Evolutionary conservation across 2,888 invertebrate species (phyloP).

Genomic region (Brachylomia viminalis): DNA sequence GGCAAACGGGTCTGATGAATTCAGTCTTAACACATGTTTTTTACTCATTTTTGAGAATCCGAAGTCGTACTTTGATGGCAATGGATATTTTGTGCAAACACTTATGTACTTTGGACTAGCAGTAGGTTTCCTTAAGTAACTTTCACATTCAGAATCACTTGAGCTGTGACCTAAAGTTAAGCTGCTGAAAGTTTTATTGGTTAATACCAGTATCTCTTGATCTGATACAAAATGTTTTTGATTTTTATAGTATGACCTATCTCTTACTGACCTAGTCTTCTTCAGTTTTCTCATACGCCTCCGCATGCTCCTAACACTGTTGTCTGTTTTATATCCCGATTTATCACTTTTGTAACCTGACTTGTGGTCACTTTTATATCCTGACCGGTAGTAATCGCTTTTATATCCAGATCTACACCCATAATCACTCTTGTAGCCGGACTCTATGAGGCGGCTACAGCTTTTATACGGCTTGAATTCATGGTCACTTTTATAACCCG

Average conservation of each 20-base stretch:
- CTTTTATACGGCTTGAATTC: constrained; percentile 89
- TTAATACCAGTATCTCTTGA: constrained; percentile 90
- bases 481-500: constrained; percentile 91
- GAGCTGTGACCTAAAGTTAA: constrained; percentile 91
- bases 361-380: constrained; percentile 91
- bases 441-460: constrained; percentile 89
- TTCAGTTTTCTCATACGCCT: constrained; percentile 88
- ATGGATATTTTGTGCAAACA: constrained; percentile 85
- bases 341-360: constrained; percentile 91
- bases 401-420: constrained; percentile 89
- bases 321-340: constrained; percentile 91
- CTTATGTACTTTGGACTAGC: constrained; percentile 87
- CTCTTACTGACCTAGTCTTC: constrained; percentile 88
- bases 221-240: constrained; percentile 90
- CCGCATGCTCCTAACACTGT: constrained; percentile 88
- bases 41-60: constrained; percentile 83
- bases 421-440: constrained; percentile 92
- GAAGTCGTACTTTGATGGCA: constrained; percentile 83
- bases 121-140: constrained; percentile 82
- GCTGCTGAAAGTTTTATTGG: constrained; percentile 89
- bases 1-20: constrained; percentile 87
- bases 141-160: constrained; percentile 88
- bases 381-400: constrained; percentile 89
- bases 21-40: constrained; percentile 81
- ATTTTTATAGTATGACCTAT: constrained; percentile 89